Evolutionary conservation across 2,888 invertebrate species (phyloP).

Genomic region (Scaptomyza flava): DNA sequence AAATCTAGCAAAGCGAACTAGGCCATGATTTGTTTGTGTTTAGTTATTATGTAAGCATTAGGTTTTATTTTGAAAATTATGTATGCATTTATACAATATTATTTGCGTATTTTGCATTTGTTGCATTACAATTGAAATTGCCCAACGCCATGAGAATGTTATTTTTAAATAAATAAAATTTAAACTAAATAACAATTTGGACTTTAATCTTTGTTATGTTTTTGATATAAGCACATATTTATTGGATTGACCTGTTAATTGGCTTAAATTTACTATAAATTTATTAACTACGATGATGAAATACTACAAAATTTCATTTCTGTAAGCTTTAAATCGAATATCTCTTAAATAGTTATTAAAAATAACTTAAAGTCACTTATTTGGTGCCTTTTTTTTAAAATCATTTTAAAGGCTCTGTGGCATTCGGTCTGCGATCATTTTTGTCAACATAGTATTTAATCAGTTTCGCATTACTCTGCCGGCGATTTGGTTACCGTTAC

Average conservation of each 20-base stretch:
- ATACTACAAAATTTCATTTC: too few species aligned
- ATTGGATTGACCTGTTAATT: too few species aligned
- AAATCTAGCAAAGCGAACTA: neutral
- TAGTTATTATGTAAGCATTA: neutral
- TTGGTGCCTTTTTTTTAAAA: too few species aligned
- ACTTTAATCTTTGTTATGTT: neutral
- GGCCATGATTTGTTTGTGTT: neutral
- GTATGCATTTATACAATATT: neutral
- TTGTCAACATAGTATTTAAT: constrained; percentile 46
- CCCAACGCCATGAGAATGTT: neutral
- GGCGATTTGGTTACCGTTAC: constrained; percentile 42
- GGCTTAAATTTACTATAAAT: too few species aligned
- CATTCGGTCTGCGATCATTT: constrained; percentile 27
- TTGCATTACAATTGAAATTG: neutral
- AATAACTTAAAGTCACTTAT: neutral
- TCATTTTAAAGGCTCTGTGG: neutral
- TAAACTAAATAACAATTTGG: neutral
- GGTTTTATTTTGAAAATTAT: neutral
- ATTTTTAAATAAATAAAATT: too few species aligned
- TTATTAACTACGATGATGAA: too few species aligned
- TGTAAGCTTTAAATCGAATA: neutral
- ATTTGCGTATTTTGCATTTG: neutral
- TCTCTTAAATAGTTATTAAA: neutral
- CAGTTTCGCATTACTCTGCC: constrained; percentile 58
- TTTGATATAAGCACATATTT: neutral